Evolutionary conservation across 2,797 vertebrate species (phyloP), one percentile per base, ranked within the genome.

Genomic region (Fistularia commersonii): DNA sequence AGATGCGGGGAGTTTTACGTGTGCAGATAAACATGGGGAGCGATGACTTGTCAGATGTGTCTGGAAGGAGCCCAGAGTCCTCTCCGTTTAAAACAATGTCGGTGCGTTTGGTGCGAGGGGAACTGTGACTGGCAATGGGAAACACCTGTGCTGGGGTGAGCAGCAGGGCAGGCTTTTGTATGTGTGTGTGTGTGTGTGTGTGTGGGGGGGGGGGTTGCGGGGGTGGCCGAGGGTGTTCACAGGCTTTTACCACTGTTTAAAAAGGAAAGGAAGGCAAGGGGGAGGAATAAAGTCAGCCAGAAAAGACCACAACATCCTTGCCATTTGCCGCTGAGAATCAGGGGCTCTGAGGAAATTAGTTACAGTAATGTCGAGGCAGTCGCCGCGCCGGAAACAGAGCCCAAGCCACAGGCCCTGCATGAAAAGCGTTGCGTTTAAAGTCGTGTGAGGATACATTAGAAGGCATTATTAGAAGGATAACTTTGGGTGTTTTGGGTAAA

Each of bases 71-170:
- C 82, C 85, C 78, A 80, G 77, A 79, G 70, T 83, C 82, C 79
- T 80, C 76, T 79, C 73, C 73, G 77, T 83, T 88, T 87, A 89
- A 93, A 90, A 85, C 86, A 82, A 81, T 90, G 83, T 87, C 90
- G 90, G 90, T 91, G 80, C 38, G 34, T 11, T 81, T 90, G 83
- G 81, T 82, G 88, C 78, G 66, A 83, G 77, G 82, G 76, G 59
- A 69, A 69, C 77, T 70, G 70, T 57, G 78, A 67, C 69, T 75
- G 76, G 82, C 90, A 92, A 92, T 92, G 89, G 92, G 86, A 95
- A 95, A 92, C 94, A 94, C 91, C 92, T 94, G 92, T 86, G 83
- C 78, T 69, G 72, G 77, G 81, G 78, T 80, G 75, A 83, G 75
- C 71, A 73, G 71, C 54, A 72, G 74, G 79, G 57, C 73, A 70